Evolutionary conservation across 2,888 invertebrate species (phyloP).

Genomic region (Drosophila lacicola): DNA sequence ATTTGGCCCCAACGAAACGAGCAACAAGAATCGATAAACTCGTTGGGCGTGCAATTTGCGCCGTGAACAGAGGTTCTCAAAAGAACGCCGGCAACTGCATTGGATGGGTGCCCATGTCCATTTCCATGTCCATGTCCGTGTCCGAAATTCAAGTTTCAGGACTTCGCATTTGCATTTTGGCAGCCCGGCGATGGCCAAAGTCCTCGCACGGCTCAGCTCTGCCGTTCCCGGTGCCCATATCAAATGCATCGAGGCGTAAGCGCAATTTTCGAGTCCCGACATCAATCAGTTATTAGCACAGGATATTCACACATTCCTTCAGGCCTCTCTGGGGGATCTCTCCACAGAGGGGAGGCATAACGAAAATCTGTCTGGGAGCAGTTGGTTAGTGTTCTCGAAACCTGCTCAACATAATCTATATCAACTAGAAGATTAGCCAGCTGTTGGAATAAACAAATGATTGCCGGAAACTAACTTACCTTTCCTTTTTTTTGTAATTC

Average conservation of each 20-base stretch:
- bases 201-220: conserved; percentile 1
- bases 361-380: neutral
- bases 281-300: conserved; percentile 72
- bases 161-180: conserved; percentile 62
- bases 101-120: neutral
- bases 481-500: neutral
- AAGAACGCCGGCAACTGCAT: conserved; percentile 31
- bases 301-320: conserved; percentile 29
- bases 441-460: neutral
- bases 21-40: conserved; percentile 78
- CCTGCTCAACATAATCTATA: no score
- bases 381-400: no score
- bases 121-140: conserved; percentile 28
- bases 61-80: conserved; percentile 50
- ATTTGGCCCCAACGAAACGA: conserved; percentile 66
- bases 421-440: neutral
- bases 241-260: conserved; percentile 66
- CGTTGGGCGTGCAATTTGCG: conserved; percentile 80
- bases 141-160: conserved; percentile 64
- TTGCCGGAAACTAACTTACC: neutral
- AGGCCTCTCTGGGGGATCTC: neutral
- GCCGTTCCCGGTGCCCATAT: conserved; percentile 20
- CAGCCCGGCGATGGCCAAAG: conserved; percentile 11
- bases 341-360: no score
- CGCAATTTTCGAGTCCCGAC: conserved; percentile 61